Evolutionary conservation across 2,888 invertebrate genomes (phyloP).

Genomic region (Sesia apiformis): DNA sequence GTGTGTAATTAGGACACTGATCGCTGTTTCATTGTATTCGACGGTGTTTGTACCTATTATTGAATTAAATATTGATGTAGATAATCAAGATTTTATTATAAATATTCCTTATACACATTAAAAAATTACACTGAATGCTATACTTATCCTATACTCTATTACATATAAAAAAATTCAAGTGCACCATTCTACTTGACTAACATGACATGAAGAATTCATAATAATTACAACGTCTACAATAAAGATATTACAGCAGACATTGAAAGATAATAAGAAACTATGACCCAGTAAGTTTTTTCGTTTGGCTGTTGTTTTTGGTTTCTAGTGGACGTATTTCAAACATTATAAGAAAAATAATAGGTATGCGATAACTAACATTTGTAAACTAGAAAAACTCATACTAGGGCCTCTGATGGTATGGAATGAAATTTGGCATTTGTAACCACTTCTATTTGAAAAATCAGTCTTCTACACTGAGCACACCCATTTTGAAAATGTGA

Average conservation of each 20-base stretch:
- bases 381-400: too few species aligned
- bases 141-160: slow-evolving; percentile 1
- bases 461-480: slow-evolving; percentile 70
- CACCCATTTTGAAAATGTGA: slow-evolving; percentile 14
- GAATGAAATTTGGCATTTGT: slow-evolving; percentile 31
- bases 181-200: too few species aligned
- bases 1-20: slow-evolving; percentile 67
- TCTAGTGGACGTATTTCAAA: too few species aligned
- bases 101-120: slow-evolving; percentile 39
- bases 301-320: too few species aligned
- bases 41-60: slow-evolving; percentile 1
- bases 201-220: too few species aligned
- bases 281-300: too few species aligned
- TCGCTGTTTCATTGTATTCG: slow-evolving; percentile 46
- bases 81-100: slow-evolving; percentile 49
- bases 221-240: too few species aligned
- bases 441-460: slow-evolving; percentile 37
- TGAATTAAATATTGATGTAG: slow-evolving; percentile 24
- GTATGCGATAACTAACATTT: slow-evolving; percentile 11
- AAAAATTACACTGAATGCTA: slow-evolving; percentile 23
- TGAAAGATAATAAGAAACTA: too few species aligned
- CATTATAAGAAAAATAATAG: too few species aligned
- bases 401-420: slow-evolving; percentile 10
- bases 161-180: slow-evolving; percentile 6
- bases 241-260: too few species aligned